phyloP scores from a whole-genome alignment of 2,888 invertebrate species.

The Macropis europaea region DNA sequence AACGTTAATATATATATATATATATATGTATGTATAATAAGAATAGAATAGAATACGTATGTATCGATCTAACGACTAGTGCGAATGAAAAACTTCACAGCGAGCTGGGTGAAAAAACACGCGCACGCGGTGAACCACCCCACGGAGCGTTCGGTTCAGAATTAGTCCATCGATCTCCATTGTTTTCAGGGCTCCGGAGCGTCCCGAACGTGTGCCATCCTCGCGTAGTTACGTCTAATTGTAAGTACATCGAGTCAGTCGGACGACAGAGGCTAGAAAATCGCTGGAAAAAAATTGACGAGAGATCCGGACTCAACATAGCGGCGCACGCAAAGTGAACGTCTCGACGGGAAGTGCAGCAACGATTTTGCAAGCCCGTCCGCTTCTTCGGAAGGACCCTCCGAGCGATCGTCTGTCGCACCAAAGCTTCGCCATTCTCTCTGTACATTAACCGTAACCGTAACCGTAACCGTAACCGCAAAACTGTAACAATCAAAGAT shows the following conservation, averaged over 20 bases:
- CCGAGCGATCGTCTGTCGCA: not conserved
- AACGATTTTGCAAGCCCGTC: constrained; percentile 17
- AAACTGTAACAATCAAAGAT: constrained; percentile 1
- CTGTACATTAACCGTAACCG: too few species aligned
- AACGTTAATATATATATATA: constrained; percentile 46
- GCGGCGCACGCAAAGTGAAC: constrained; percentile 35
- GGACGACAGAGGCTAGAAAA: constrained; percentile 22
- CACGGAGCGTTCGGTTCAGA: constrained; percentile 37
- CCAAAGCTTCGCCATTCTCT: not conserved
- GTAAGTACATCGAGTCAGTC: not conserved
- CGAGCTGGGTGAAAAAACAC: constrained; percentile 44
- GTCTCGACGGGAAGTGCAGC: constrained; percentile 26
- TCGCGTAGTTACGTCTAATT: not conserved
- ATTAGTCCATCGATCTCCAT: constrained; percentile 8
- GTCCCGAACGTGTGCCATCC: too few species aligned
- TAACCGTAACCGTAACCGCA: too few species aligned
- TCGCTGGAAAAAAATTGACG: constrained; percentile 36
- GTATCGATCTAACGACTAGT: constrained; percentile 53
- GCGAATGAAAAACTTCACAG: constrained; percentile 54
- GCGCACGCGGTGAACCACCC: constrained; percentile 49
- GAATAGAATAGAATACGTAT: constrained; percentile 19
- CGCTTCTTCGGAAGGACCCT: constrained; percentile 3
- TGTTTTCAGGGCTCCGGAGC: not conserved
- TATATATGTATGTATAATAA: constrained; percentile 6
- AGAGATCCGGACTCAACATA: constrained; percentile 41